A percentile compares a stretch with the other conserved stretches of the same genome.
Evolutionary conservation across 2,113 vertebrate species (phyloP).

Genomic region (Heloderma charlesbogerti): DNA sequence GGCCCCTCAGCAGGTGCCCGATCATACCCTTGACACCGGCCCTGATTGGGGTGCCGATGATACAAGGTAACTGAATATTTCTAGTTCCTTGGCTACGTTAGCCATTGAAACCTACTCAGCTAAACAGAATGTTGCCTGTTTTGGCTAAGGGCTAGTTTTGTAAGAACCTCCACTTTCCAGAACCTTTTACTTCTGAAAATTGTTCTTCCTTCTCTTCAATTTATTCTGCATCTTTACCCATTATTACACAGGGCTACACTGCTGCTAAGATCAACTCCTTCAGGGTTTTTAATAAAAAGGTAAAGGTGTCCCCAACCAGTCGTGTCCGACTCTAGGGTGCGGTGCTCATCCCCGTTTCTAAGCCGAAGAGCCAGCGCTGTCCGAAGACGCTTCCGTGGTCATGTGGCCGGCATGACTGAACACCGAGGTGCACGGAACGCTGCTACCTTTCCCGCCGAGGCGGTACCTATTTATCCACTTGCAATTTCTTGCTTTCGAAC

Average conservation of each 20-base stretch:
- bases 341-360: no score
- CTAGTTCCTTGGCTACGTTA: not conserved
- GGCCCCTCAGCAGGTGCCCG: no score
- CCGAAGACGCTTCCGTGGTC: no score
- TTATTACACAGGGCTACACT: not conserved
- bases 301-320: no score
- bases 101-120: not conserved
- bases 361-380: no score
- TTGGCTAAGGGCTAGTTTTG: not conserved
- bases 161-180: constrained; percentile 15
- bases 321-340: no score
- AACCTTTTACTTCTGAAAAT: not conserved
- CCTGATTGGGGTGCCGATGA: not conserved
- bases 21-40: no score
- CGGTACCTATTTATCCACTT: no score
- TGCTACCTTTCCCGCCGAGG: no score
- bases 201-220: not conserved
- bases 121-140: not conserved
- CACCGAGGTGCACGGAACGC: no score
- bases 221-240: not conserved
- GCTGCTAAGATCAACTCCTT: not conserved
- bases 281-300: constrained; percentile 33
- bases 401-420: no score
- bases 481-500: no score
- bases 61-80: not conserved